Evolutionary conservation across 1,140 invertebrate species (phyloP), one percentile per base, ranked within the genome.

Genomic region (Drosophila yakuba): DNA sequence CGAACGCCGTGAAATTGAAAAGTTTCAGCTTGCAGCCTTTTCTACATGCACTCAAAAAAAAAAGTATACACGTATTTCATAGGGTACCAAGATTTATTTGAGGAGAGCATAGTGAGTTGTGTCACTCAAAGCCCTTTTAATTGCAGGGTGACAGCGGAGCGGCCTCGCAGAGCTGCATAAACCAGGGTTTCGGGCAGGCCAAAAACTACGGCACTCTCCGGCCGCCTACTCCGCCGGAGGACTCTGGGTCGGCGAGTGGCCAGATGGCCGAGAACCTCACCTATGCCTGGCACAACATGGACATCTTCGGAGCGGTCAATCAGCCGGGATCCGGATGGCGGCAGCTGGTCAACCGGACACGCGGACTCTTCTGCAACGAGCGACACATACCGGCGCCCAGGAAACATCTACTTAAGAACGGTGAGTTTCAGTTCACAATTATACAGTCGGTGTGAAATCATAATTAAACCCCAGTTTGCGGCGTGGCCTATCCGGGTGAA

Each of bases 401-500:
- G 47, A 96, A 95, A 76, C 95, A 96, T 86, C 93, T 96, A 36
- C 91, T 96, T 2, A 95, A 95, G 89, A 95, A 95, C 92, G 91
- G 91, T 92, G 54, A 71, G 56, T 43, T 43, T 7, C 5, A 8
- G 7, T 15, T 7, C 41, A 8, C 14, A 43, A 8, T 38, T 1
- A 3, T 3, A 3, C 14, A 14, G 1, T 4, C 12, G 4, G 11
- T 38, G 36, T 38, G 11, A 38, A 38, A 38, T 39, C 28, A 2
- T 32, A 15, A 7, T 17, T 12, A 1, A 0, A 20, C 5, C 20
- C 10, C 51, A 92, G 97, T 98, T 3, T 96, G 94, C 72, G 98
- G 98, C 10, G 94, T 96, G 2, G 97, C 97, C 0, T 95, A 96
- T 92, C 97, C 98, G 5, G 98, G 98, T 4, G 97, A 98, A 91